phyloP scores from a whole-genome alignment of 2,888 invertebrate species.

The Drosophila maculinotata region DNA sequence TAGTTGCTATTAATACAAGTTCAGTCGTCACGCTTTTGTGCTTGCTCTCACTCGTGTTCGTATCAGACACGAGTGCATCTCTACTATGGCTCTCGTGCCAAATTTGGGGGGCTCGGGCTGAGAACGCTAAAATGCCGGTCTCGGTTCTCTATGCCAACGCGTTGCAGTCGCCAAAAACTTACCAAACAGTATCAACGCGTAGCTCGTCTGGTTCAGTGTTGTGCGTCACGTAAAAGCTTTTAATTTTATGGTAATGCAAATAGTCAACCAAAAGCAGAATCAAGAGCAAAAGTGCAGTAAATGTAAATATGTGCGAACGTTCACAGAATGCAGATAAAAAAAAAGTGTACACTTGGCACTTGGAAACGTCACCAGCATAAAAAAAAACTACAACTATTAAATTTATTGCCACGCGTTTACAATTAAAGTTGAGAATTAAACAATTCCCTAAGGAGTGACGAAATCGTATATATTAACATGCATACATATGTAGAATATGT shows the following conservation, averaged over 20 bases:
- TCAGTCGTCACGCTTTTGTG: background rate
- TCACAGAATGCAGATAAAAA: slow-evolving; percentile 11
- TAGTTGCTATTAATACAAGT: background rate
- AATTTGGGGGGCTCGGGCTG: slow-evolving; percentile 21
- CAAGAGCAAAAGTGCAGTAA: slow-evolving; percentile 33
- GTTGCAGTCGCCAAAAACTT: slow-evolving; percentile 26
- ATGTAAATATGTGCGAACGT: slow-evolving; percentile 12
- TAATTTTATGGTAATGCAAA: slow-evolving; percentile 31
- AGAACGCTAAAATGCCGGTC: slow-evolving; percentile 63
- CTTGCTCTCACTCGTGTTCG: background rate
- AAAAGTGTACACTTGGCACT: slow-evolving; percentile 7
- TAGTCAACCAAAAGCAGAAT: slow-evolving; percentile 28
- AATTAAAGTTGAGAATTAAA: too few relatives aligned
- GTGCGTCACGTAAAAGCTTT: slow-evolving; percentile 17
- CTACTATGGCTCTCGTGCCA: slow-evolving; percentile 26
- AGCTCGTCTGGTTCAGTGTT: slow-evolving; percentile 38
- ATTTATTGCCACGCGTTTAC: slow-evolving; percentile 38
- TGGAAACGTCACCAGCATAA: slow-evolving; percentile 1
- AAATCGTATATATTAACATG: too few relatives aligned
- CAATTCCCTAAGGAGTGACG: slow-evolving; percentile 41
- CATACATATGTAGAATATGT: too few relatives aligned
- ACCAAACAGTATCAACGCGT: slow-evolving; percentile 49
- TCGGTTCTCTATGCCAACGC: slow-evolving; percentile 53
- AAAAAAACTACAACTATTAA: slow-evolving; percentile 11
- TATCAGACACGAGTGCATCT: slow-evolving; percentile 28